These are phyloP conservation scores for Lophius piscatorius DNA, from an alignment of 2,113 vertebrate genomes.

Conservation along the genomic window DNA sequence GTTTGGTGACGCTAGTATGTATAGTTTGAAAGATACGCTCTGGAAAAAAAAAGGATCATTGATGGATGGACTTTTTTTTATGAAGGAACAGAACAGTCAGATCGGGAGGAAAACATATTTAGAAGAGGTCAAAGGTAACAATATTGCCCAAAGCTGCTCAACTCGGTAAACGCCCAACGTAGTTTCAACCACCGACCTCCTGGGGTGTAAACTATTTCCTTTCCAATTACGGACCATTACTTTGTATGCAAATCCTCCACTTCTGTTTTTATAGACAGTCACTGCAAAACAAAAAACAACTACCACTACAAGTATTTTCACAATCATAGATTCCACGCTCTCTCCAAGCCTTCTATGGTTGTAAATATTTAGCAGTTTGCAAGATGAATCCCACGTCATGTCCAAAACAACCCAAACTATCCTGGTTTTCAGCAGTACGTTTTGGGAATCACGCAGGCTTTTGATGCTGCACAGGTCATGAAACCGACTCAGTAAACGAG, in stretches of 20 bases:
- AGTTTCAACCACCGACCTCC: no score
- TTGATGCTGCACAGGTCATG: constrained; percentile 48
- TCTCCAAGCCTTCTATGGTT: constrained; percentile 17
- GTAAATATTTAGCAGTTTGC: constrained; percentile 57
- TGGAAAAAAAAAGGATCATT: no score
- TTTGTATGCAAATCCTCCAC: neutral
- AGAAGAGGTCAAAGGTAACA: neutral
- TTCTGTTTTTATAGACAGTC: neutral
- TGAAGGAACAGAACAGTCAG: neutral
- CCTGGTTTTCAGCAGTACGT: constrained; percentile 37
- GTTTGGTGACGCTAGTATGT: no score
- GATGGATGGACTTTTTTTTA: no score
- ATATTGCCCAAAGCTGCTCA: neutral
- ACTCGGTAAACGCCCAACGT: neutral
- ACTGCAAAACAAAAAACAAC: neutral
- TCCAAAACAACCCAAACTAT: constrained; percentile 52
- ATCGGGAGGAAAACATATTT: neutral
- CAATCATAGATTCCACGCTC: constrained; percentile 20
- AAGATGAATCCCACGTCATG: constrained; percentile 43
- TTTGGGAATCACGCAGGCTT: constrained; percentile 48
- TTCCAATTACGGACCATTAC: neutral
- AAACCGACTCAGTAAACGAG: constrained; percentile 51
- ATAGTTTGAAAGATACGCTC: no score
- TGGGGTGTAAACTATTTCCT: no score
- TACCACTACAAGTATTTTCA: constrained; percentile 15